Conservation (phyloP, 2,888 invertebrate species). For the Drosophila lutescens region DNA sequence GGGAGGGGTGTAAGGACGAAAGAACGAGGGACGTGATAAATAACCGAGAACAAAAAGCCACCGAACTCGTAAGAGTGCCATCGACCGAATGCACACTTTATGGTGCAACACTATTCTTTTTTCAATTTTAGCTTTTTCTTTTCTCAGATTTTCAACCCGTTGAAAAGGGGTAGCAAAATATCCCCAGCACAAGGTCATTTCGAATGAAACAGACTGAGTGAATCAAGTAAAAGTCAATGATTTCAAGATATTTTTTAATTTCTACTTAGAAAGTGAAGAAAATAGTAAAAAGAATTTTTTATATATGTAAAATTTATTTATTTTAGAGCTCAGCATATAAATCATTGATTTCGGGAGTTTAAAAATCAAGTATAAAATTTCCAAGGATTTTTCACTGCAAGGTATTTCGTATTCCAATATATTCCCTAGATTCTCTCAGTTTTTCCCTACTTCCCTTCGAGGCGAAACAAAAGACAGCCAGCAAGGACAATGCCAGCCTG, state of each 20-base stretch:
- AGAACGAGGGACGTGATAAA: constrained; percentile 8
- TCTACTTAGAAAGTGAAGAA: no score
- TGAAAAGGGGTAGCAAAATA: background rate
- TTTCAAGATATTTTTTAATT: background rate
- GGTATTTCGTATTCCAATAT: constrained; percentile 1
- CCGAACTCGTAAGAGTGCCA: constrained; percentile 8
- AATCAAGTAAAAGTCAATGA: background rate
- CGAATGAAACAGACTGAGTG: background rate
- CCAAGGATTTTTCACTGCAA: background rate
- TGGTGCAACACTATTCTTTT: constrained; percentile 7
- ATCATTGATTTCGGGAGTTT: no score
- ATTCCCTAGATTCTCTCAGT: background rate
- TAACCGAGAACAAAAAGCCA: constrained; percentile 54
- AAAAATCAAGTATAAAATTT: no score
- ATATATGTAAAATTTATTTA: no score
- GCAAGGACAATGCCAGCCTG: constrained; percentile 62
- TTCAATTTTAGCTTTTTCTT: background rate
- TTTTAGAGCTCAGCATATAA: no score
- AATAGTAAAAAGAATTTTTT: no score
- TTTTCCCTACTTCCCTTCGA: constrained; percentile 2
- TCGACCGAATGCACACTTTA: constrained; percentile 6
- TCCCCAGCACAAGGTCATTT: no score
- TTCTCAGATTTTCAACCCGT: background rate
- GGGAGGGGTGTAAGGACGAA: constrained; percentile 8
- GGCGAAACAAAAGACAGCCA: constrained; percentile 51